Evolutionary conservation across 2,888 invertebrate genomes (phyloP), one percentile per base, ranked within the genome.

Genomic region (Eupithecia dodoneata): DNA sequence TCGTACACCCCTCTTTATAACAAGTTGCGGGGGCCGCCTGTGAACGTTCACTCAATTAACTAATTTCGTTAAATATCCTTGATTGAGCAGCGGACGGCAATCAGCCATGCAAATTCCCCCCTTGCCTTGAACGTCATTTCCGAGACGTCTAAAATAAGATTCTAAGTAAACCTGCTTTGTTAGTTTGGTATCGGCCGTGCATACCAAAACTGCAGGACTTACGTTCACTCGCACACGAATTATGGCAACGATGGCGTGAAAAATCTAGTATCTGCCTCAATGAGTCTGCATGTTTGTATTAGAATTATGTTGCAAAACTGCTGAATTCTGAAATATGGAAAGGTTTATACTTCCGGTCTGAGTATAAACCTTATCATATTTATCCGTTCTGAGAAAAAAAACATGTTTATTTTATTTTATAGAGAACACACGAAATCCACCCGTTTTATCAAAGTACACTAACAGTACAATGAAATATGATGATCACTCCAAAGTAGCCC

Each of bases 11-110:
- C 73, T 67, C 69, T 55, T 65, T 63, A 74, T 71, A 83, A 80
- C 84, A 86, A 85, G 85, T 84, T 84, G 81, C 80, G 84, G 82
- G 86, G 86, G 86, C 85, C 84, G 86, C 76, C 86, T 86, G 87
- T 88, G 89, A 90, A 88, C 91, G 91, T 91, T 92, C 93, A 93
- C 93, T 94, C 94, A 94, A 94, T 94, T 94, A 94, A 93, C 92
- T 94, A 94, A 94, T 95, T 94, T 92, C 90, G 94, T 94, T 95
- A 94, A 95, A 94, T 93, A 94, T 92, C 94, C 94, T 93, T 94
- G 94, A 95, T 95, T 95, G 94, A 93, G 92, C 94, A 93, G 86
- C 93, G 93, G 93, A 89, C 94, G 91, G 94, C 94, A 95, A 95
- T 95, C 94, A 95, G 91, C 91, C 93, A 95, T 94, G 94, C 93